Percentiles rank a stretch among this genome's conserved stretches.
phyloP scores from a whole-genome alignment of 92 coral and sea anemone species.

The Epizoanthus illoricatus region DNA sequence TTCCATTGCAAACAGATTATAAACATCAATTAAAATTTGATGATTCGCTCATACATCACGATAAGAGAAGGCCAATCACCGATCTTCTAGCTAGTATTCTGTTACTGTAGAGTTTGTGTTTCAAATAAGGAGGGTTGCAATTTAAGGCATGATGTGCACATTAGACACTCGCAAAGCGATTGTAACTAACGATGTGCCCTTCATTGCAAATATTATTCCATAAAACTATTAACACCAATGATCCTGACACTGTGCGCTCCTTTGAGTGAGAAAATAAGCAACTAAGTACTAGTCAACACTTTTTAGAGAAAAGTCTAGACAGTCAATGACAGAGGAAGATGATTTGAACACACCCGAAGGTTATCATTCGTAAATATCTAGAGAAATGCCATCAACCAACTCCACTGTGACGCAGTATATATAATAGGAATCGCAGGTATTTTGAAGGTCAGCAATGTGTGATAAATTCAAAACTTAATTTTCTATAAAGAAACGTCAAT shows the following conservation, averaged over 20 bases:
- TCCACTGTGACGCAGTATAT: neutral
- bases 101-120: neutral
- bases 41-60: neutral
- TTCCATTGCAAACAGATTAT: slow-evolving; percentile 82
- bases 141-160: neutral
- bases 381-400: neutral
- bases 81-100: neutral
- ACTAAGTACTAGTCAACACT: slow-evolving; percentile 3
- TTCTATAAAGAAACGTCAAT: neutral
- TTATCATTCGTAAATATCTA: neutral
- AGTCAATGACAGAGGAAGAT: neutral
- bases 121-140: neutral
- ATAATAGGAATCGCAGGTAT: neutral
- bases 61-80: slow-evolving; percentile 12
- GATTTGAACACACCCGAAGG: neutral
- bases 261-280: neutral
- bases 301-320: neutral
- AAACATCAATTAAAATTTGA: slow-evolving; percentile 73
- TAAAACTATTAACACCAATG: neutral
- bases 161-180: neutral
- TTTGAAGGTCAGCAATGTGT: slow-evolving; percentile 4
- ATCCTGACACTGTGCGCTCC: neutral
- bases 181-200: neutral
- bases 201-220: neutral
- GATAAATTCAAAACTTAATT: neutral